Percentiles rank a stretch among this genome's conserved stretches.
These are phyloP conservation scores for Phainopepla nitens DNA, from an alignment of 2,113 vertebrate genomes.

Conservation along the genomic window DNA sequence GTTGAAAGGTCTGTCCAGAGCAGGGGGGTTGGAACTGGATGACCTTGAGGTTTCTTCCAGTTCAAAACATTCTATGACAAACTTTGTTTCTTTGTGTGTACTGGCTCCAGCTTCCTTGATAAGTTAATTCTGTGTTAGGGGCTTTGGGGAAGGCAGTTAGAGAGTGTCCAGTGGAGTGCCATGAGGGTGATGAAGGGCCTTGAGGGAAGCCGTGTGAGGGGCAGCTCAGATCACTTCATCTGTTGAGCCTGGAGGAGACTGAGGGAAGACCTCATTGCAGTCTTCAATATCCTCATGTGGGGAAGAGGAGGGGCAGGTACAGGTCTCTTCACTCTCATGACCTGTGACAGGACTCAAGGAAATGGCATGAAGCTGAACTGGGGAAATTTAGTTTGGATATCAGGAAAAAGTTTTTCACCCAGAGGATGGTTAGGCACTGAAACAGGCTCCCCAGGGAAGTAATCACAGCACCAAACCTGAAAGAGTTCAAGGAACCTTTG, in stretches of 20 bases:
- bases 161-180: neutral
- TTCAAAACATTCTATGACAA: neutral
- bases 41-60: neutral
- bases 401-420: neutral
- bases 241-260: neutral
- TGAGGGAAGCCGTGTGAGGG: fast-evolving
- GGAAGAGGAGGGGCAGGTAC: neutral
- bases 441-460: neutral
- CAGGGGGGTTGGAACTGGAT: neutral
- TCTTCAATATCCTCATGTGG: neutral
- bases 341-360: neutral
- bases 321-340: neutral
- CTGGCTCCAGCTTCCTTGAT: neutral
- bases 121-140: neutral
- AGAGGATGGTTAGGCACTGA: neutral
- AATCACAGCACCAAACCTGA: neutral
- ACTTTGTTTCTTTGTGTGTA: neutral
- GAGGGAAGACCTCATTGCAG: neutral
- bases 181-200: neutral
- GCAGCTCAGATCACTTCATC: neutral
- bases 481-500: neutral
- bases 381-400: neutral
- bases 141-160: neutral
- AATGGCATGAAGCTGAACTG: neutral
- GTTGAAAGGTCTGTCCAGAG: neutral